These are phyloP conservation scores for Emys orbicularis DNA, from an alignment of 2,797 vertebrate species.

Conservation along the genomic window DNA sequence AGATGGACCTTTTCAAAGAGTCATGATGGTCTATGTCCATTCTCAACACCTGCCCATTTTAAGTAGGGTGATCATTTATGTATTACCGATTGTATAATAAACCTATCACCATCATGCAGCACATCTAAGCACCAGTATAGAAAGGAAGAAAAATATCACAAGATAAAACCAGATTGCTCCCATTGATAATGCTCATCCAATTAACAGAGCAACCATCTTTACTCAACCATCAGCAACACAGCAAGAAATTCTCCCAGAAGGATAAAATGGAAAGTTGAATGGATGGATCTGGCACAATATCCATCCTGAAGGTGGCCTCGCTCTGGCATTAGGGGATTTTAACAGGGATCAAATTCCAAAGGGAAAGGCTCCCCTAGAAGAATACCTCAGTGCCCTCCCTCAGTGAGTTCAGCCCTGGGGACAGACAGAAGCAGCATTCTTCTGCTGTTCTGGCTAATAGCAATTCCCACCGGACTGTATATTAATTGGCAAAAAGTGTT, in stretches of 20 bases:
- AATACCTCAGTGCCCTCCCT: background rate
- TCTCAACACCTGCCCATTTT: background rate
- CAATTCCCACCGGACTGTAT: background rate
- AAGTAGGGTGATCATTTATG: background rate
- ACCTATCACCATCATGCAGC: background rate
- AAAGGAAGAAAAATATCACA: background rate
- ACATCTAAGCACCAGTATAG: background rate
- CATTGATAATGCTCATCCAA: conserved; percentile 2
- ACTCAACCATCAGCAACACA: conserved; percentile 29
- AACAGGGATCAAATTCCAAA: background rate
- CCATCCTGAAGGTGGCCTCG: background rate
- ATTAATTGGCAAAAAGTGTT: background rate
- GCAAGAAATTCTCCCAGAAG: conserved; percentile 17
- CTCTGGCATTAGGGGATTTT: background rate
- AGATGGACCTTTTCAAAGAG: background rate
- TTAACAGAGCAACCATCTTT: background rate
- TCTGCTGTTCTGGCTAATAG: background rate
- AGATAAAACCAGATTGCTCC: background rate
- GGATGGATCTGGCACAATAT: background rate
- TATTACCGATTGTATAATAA: background rate
- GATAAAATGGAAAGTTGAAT: conserved; percentile 17
- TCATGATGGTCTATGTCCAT: rapidly evolving
- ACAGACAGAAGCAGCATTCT: background rate
- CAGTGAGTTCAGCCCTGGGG: background rate
- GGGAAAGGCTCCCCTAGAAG: background rate